Evolutionary conservation across 2,797 vertebrate species (phyloP), one percentile per base, ranked within the genome.

Genomic region (Microcaecilia unicolor): DNA sequence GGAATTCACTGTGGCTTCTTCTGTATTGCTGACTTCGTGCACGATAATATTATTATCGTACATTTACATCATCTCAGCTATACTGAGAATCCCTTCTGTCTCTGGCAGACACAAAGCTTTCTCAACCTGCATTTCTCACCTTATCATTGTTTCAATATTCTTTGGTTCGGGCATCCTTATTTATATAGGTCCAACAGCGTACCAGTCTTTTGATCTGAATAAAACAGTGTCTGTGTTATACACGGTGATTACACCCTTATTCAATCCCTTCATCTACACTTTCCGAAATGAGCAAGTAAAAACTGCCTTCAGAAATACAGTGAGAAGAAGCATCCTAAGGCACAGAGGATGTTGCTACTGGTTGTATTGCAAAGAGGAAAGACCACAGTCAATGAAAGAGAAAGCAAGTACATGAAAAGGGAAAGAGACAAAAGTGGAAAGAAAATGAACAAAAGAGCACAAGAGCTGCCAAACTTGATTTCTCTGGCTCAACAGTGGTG

Each of bases 221-320:
- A 61, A 52, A 31, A 15, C 29, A 9, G 31, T 47, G 4, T 58
- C 58, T 1, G 51, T 61, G 6, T 54, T 70, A 35, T 60, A 64
- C 15, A 56, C 44, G 0, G 22, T 52, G 8, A 36, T 58, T 25
- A 57, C 58, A 1, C 58, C 55, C 0, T 24, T 64, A 11, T 32
- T 56, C 22, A 60, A 60, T 20, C 55, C 48, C 1, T 25, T 58
- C 22, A 49, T 51, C 44, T 61, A 55, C 31, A 67, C 42, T 10
- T 26, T 65, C 9, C 42, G 48, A 15, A 65, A 61, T 30, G 43
- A 58, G 12, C 48, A 61, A n/a, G 49, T 55, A 25, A 59, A 40
- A 5, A 10, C 14, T 17, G 28, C 29, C 9, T 9, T 44, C 18
- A 19, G 15, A 14, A 44, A 50, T 34, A 12, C 37, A 11, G 19